Evolutionary conservation across 2,113 vertebrate genomes (phyloP).

Genomic region (Todiramphus saurophagus): DNA sequence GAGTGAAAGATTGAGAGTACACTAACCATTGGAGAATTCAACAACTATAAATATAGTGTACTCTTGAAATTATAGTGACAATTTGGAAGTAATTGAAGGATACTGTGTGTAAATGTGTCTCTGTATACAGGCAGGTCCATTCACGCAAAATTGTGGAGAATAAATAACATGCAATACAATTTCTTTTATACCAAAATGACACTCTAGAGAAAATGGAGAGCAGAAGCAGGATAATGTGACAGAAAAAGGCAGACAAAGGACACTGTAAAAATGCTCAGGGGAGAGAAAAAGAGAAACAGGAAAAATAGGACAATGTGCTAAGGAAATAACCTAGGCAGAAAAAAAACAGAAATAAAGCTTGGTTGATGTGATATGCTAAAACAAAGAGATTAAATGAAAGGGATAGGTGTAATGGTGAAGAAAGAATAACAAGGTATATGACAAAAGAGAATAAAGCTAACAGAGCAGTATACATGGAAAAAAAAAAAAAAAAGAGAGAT

Average conservation of each 20-base stretch:
- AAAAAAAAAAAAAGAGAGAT: neutral
- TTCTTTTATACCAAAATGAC: constrained; percentile 50
- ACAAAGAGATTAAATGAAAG: neutral
- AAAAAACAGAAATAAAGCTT: constrained; percentile 19
- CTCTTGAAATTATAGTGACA: constrained; percentile 35
- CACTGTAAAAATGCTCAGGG: neutral
- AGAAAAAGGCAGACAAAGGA: constrained; percentile 54
- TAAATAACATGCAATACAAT: constrained; percentile 22
- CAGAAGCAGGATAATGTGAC: constrained; percentile 30
- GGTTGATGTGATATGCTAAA: neutral
- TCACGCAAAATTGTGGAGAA: constrained; percentile 23
- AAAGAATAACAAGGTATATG: neutral
- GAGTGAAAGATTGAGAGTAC: constrained; percentile 19
- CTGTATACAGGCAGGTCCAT: neutral
- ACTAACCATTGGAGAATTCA: constrained; percentile 8
- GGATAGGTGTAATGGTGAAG: neutral
- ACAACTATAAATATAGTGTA: constrained; percentile 24
- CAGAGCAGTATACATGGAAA: neutral
- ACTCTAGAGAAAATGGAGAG: constrained; percentile 23
- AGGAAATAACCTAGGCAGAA: neutral
- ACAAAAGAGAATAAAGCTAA: neutral
- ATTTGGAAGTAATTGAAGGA: constrained; percentile 33
- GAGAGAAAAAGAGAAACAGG: neutral
- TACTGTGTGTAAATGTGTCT: neutral
- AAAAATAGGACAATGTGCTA: neutral